Percentiles rank a stretch among this genome's conserved stretches.
Evolutionary conservation across 1,140 invertebrate species (phyloP).

Genomic region (Lepidurus couesii): DNA sequence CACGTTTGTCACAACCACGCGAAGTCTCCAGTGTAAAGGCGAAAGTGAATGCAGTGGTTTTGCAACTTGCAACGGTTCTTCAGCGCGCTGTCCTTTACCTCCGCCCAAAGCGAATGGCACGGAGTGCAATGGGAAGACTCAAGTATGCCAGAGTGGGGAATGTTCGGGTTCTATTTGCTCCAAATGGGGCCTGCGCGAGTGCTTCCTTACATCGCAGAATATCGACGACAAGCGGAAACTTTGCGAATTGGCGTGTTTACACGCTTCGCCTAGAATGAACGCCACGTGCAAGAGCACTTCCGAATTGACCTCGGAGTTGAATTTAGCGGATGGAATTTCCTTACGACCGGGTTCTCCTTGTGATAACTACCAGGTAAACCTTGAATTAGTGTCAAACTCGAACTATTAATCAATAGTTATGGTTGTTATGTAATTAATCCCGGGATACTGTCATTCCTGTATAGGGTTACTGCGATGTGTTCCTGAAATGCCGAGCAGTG

Average conservation of each 20-base stretch:
- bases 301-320: slow-evolving; percentile 62
- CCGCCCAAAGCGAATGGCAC: slow-evolving; percentile 70
- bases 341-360: slow-evolving; percentile 90
- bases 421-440: slow-evolving; percentile 41
- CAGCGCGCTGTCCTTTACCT: slow-evolving; percentile 77
- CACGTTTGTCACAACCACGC: slow-evolving; percentile 59
- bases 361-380: slow-evolving; percentile 86
- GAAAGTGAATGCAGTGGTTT: slow-evolving; percentile 82
- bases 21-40: slow-evolving; percentile 58
- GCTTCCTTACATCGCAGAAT: slow-evolving; percentile 83
- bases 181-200: slow-evolving; percentile 88
- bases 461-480: slow-evolving; percentile 96
- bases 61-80: slow-evolving; percentile 76
- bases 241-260: slow-evolving; percentile 91
- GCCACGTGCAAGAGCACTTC: slow-evolving; percentile 78
- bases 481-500: slow-evolving; percentile 92
- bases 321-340: slow-evolving; percentile 74
- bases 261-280: slow-evolving; percentile 59
- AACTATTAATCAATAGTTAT: background rate
- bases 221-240: slow-evolving; percentile 78
- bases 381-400: background rate
- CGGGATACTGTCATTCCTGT: slow-evolving; percentile 45
- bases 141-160: slow-evolving; percentile 86
- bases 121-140: slow-evolving; percentile 73
- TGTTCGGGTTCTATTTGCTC: slow-evolving; percentile 93